A percentile compares a stretch with the other conserved stretches of the same genome.
These are phyloP conservation scores for Macropodus opercularis DNA, from an alignment of 2,797 vertebrate genomes.

Conservation along the genomic window DNA sequence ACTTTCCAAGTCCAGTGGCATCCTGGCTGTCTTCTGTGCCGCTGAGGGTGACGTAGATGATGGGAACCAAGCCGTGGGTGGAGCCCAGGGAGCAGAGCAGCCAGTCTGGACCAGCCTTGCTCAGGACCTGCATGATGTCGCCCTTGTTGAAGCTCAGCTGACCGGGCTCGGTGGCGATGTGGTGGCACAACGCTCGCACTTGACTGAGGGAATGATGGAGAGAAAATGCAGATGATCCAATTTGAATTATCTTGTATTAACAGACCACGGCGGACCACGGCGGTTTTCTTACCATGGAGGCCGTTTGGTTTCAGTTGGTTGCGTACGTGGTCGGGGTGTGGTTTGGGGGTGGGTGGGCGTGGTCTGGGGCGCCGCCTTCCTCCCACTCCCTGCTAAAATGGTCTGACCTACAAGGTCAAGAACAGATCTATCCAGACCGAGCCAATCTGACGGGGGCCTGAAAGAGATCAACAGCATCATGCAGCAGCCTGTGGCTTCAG, in stretches of 20 bases:
- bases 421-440: conserved; percentile 89
- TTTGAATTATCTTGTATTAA: too few species aligned
- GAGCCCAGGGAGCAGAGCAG: conserved; percentile 86
- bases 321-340: conserved; percentile 2
- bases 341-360: conserved; percentile 28
- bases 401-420: conserved; percentile 90
- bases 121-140: conserved; percentile 85
- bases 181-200: conserved; percentile 91
- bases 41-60: conserved; percentile 89
- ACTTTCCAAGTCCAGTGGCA: background rate
- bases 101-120: conserved; percentile 88
- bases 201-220: conserved; percentile 76
- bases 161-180: conserved; percentile 88
- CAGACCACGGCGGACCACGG: too few species aligned
- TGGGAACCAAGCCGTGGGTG: conserved; percentile 87
- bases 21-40: conserved; percentile 65
- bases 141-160: conserved; percentile 96
- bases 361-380: conserved; percentile 74
- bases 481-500: too few species aligned
- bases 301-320: conserved; percentile 14
- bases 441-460: conserved; percentile 94
- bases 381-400: conserved; percentile 81
- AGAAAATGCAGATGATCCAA: background rate
- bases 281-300: conserved; percentile 54
- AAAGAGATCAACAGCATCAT: conserved; percentile 3